Evolutionary conservation across 2,113 vertebrate genomes (phyloP).

Genomic region (Bungarus multicinctus): DNA sequence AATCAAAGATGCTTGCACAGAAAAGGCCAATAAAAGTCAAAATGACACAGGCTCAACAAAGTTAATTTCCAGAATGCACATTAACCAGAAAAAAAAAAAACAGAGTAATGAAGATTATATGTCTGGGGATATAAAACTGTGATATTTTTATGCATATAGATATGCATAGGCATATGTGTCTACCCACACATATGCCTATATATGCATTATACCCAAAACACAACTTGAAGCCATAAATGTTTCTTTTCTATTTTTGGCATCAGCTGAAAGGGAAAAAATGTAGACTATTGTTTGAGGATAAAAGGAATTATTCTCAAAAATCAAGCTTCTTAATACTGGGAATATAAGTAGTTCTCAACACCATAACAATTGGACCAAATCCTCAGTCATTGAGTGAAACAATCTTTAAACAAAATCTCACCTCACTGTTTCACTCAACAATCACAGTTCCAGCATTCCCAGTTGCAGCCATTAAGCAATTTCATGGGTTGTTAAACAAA

Average conservation of each 20-base stretch:
- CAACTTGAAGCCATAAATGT: background rate
- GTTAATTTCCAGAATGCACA: background rate
- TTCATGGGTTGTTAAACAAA: background rate
- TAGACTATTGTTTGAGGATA: slow-evolving; percentile 9
- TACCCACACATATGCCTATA: background rate
- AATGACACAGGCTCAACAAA: background rate
- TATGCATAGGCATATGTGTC: background rate
- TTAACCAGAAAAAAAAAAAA: background rate
- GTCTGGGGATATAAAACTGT: background rate
- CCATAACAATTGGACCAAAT: background rate
- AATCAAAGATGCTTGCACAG: background rate
- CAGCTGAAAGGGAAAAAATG: background rate
- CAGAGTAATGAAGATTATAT: background rate
- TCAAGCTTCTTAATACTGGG: background rate
- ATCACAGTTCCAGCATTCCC: background rate
- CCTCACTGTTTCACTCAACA: background rate
- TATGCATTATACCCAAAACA: background rate
- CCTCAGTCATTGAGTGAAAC: background rate
- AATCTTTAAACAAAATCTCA: background rate
- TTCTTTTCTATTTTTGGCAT: slow-evolving; percentile 12
- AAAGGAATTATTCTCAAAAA: background rate
- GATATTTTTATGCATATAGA: background rate
- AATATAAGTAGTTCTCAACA: background rate
- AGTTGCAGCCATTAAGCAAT: background rate
- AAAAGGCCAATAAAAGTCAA: background rate